Evolutionary conservation across 2,797 vertebrate genomes (phyloP).

Genomic region (Prunella strophiata): DNA sequence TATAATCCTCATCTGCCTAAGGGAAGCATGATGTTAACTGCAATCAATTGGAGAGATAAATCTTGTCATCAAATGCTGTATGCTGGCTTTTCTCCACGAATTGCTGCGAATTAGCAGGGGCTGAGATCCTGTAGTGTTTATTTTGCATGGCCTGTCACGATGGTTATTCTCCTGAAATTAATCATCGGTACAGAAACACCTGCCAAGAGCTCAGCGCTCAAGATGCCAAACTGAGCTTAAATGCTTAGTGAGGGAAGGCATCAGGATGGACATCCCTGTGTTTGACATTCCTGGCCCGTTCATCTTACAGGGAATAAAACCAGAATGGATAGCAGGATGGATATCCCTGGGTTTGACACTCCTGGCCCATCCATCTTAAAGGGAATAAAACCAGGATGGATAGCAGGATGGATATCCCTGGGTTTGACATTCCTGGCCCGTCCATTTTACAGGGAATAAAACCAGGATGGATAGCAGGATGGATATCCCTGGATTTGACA

Average conservation of each 20-base stretch:
- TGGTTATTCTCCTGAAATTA: not conserved
- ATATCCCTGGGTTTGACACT: not conserved
- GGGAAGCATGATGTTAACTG: not conserved
- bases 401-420: not conserved
- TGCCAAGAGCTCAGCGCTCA: not conserved
- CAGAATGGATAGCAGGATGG: not conserved
- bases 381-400: not conserved
- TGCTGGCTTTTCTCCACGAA: not conserved
- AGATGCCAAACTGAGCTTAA: not conserved
- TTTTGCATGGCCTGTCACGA: not conserved
- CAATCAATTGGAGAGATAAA: not conserved
- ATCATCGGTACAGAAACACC: not conserved
- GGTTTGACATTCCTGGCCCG: not conserved
- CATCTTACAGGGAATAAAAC: rapidly evolving
- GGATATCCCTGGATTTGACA: not conserved
- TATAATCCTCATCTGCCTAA: not conserved
- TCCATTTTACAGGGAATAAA: no score
- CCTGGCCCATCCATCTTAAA: no score
- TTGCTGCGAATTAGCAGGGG: not conserved
- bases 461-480: no score
- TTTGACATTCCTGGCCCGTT: not conserved
- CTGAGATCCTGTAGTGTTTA: rapidly evolving
- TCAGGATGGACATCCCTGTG: rapidly evolving
- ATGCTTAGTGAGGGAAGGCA: not conserved
- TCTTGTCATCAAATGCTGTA: not conserved